Percentiles rank a stretch among this genome's conserved stretches.
phyloP scores from a whole-genome alignment of 2,797 vertebrate genomes.

The Manis javanica region DNA sequence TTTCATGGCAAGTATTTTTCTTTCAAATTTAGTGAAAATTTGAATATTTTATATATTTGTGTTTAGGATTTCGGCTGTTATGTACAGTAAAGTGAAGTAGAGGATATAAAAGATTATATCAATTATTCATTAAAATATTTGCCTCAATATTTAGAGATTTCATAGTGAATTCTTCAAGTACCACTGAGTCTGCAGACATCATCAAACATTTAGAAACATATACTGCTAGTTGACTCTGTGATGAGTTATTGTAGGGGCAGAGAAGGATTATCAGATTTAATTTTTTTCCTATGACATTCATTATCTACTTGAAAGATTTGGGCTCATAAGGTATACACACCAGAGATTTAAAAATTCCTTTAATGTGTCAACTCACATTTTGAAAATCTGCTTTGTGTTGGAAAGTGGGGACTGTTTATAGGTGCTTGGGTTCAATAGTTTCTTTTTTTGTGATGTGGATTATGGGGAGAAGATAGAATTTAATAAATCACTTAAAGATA shows the following conservation, averaged over 20 bases:
- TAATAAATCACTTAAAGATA: not conserved
- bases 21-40: not conserved
- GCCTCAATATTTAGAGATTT: not conserved
- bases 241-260: not conserved
- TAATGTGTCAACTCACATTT: constrained; percentile 3
- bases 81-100: not conserved
- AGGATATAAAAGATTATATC: not conserved
- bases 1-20: not conserved
- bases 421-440: not conserved
- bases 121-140: not conserved
- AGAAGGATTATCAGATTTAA: not conserved
- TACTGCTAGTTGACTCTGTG: not conserved
- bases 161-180: not conserved
- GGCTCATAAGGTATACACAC: not conserved
- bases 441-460: not conserved
- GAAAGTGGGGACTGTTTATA: not conserved
- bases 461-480: not conserved
- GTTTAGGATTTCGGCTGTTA: constrained; percentile 21
- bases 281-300: not conserved
- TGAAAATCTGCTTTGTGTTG: not conserved
- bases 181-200: not conserved
- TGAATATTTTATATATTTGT: not conserved
- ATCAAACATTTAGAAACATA: not conserved
- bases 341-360: not conserved
- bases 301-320: constrained; percentile 24